These are phyloP conservation scores for Heterocephalus glaber DNA, from an alignment of 2,113 vertebrate genomes.

Conservation along the genomic window DNA sequence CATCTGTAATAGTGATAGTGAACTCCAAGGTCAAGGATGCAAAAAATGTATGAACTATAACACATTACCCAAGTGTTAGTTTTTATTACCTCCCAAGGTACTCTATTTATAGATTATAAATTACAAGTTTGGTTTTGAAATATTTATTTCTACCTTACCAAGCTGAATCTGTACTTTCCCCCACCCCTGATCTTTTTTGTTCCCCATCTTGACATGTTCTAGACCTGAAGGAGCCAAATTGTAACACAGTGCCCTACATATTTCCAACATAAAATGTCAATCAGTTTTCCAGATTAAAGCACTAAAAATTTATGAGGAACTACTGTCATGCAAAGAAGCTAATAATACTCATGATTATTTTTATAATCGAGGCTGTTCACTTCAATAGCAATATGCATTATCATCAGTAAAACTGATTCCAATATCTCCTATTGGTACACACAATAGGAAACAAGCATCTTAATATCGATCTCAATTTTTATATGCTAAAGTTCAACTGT, in stretches of 20 bases:
- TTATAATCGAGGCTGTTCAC: background rate
- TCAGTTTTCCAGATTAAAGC: constrained; percentile 79
- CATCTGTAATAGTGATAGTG: background rate
- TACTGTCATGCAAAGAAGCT: constrained; percentile 65
- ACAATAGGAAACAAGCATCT: constrained; percentile 50
- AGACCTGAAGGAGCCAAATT: background rate
- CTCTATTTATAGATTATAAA: background rate
- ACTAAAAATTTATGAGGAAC: constrained; percentile 82
- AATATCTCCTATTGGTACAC: constrained; percentile 53
- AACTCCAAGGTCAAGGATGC: constrained; percentile 51
- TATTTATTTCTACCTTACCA: background rate
- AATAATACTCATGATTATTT: constrained; percentile 27
- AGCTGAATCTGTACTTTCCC: background rate
- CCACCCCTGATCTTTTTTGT: background rate
- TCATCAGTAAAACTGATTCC: constrained; percentile 66
- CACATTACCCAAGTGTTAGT: background rate
- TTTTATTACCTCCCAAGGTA: background rate
- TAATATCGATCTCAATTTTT: constrained; percentile 60
- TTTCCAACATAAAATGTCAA: constrained; percentile 77
- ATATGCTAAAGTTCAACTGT: constrained; percentile 49
- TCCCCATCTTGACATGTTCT: background rate
- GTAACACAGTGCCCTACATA: background rate
- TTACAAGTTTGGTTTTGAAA: background rate
- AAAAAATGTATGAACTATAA: background rate
- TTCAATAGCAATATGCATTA: constrained; percentile 58